Conservation (phyloP, 2,888 invertebrate genomes). For the Ptychoptera contaminata region DNA sequence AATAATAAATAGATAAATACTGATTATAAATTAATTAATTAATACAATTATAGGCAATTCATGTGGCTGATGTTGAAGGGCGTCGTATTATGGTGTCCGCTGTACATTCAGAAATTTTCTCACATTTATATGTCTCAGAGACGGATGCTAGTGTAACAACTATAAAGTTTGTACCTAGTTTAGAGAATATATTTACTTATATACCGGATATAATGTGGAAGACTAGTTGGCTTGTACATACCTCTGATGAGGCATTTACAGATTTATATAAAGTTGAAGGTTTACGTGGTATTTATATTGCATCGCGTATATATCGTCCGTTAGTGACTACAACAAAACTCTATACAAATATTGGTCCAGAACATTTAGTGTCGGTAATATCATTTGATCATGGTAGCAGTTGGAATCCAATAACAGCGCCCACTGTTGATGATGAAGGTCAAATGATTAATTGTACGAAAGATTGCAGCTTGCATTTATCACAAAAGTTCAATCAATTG, state of each 20-base stretch:
- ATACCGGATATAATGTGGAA: constrained; percentile 71
- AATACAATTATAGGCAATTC: constrained; percentile 40
- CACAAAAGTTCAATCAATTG: constrained; percentile 70
- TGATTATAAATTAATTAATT: constrained; percentile 12
- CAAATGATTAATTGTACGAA: constrained; percentile 48
- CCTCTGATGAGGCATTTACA: constrained; percentile 66
- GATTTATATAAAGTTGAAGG: constrained; percentile 81
- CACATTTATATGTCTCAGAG: constrained; percentile 72
- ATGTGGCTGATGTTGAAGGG: constrained; percentile 70
- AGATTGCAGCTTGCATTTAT: constrained; percentile 72
- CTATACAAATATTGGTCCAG: constrained; percentile 42
- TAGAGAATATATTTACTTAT: constrained; percentile 67
- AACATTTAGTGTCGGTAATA: constrained; percentile 62
- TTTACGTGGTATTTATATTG: constrained; percentile 75
- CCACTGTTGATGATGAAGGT: constrained; percentile 50
- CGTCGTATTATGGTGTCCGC: constrained; percentile 68
- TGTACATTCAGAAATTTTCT: constrained; percentile 53
- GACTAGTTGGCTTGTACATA: constrained; percentile 67
- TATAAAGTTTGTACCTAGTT: constrained; percentile 58
- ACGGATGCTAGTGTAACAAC: constrained; percentile 43
- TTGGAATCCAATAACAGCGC: constrained; percentile 63
- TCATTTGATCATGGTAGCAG: constrained; percentile 76
- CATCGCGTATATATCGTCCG: constrained; percentile 51
- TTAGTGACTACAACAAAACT: constrained; percentile 23
- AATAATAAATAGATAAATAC: not conserved